Base-by-base conservation (phyloP, 2,797 vertebrate species). In the Tinamus major region DNA sequence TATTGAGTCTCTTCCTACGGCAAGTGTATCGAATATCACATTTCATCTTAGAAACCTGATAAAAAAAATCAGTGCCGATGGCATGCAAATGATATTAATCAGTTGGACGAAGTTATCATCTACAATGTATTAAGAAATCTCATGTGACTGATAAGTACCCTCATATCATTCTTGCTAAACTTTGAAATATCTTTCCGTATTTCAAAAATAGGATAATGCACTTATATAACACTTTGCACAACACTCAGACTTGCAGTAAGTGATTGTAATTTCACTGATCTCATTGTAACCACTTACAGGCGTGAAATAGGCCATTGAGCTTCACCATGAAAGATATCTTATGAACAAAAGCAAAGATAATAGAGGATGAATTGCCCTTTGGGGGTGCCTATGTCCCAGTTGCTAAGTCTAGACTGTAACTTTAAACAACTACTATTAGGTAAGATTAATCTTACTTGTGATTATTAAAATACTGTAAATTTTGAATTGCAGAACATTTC, bases 181-280 rank as follows among this genome's bases (percentile, higher is more conserved):
- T 95, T 96, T 96, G 96, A 94, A 96, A 94, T 93, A 90, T 94
- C 87, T 84, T 93, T 62, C 91, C 81, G 23, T 96, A 92, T 93
- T 95, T 96, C 83, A 96, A 93, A 96, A 96, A 90, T 91, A 96
- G 87, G 83, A 62, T 96, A 93, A 95, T 77, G 89, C 84, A 94
- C 95, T 96, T 95, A 90, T 64, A 81, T 84, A 91, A 88, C 93
- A 93, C 94, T 96, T 95, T 88, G 71, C 76, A 75, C 84, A 92
- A 94, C 89, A 95, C 92, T 97, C 87, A 93, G 48, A 95, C 93
- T 78, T 94, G 81, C 94, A 90, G 37, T 93, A 95, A 96, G 92
- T 96, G 95, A 94, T 95, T 96, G 76, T 93, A 96, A 96, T 92
- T 93, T 86, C 17, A 68, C 89, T 97, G 93, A 94, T 87, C 89